Evolutionary conservation across 2,888 invertebrate species (phyloP), one percentile per base, ranked within the genome.

Genomic region (Zhengitettix transpicula): DNA sequence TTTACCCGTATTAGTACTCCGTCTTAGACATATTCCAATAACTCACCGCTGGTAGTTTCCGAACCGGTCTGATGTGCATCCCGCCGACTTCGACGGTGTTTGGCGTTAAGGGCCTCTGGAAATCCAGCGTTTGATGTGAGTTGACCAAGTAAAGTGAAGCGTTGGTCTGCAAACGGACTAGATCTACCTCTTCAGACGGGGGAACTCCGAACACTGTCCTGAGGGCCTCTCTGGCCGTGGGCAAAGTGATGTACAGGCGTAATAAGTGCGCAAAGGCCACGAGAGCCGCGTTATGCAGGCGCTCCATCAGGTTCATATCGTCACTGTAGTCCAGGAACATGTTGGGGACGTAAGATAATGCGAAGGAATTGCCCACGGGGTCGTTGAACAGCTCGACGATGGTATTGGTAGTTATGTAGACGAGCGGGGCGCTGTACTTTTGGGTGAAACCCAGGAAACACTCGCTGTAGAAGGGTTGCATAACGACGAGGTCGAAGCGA

Each of bases 401-500:
- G 57, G 70, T 72, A 57, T 72, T 47, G 0, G 72, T 70, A n/a
- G 66, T 62, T 8, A 73, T 61, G 1, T 69, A 73, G 60, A 83
- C 77, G 52, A 78, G 74, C 7, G 81, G 78, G 0, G 28, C 28
- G 79, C 78, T 8, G 75, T 52, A 9, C 62, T 61, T 5, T n/a
- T 62, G 62, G 2, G 55, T 52, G 44, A 62, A 54, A 9, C 59
- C 62, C 52, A 59, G 59, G 40, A 57, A 59, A 42, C 57, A 56
- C 42, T 61, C 58, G 40, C 55, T 59, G 28, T 67, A 71, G 10
- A 79, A 72, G n/a, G 76, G 74, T 68, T 82, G 82, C 5, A 77
- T 73, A 51, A 82, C 70, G 1, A 81, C 75, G 42, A 81, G 67
- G 68, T 82, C 82, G 64, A 81, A 82, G 59, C 73, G 28, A 7